Percentiles rank a stretch among this genome's conserved stretches.
Conservation (phyloP, 1,140 invertebrate species). For the Dendrolimus kikuchii region DNA sequence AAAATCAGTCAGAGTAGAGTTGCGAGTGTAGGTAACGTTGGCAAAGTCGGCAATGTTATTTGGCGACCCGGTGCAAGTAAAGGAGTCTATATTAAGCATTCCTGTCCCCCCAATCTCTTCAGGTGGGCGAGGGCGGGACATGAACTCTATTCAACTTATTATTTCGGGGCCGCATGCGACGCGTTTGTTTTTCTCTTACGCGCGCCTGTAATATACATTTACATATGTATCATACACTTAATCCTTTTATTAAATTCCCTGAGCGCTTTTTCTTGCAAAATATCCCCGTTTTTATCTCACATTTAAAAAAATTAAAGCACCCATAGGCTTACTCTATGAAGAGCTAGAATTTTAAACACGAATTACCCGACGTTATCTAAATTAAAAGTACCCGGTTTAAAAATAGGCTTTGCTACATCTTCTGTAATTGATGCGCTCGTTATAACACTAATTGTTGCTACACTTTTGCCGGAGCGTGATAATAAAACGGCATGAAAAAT, state of each 20-base stretch:
- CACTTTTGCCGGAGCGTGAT: slow-evolving; percentile 52
- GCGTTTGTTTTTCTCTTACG: slow-evolving; percentile 55
- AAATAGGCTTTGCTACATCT: slow-evolving; percentile 37
- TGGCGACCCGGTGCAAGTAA: slow-evolving; percentile 53
- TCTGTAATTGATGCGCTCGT: slow-evolving; percentile 64
- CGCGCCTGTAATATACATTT: slow-evolving; percentile 42
- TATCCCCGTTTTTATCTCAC: slow-evolving; percentile 21
- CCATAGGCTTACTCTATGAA: slow-evolving; percentile 6
- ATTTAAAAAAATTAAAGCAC: slow-evolving; percentile 20
- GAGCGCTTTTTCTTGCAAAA: slow-evolving; percentile 26
- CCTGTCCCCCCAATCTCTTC: slow-evolving; percentile 57
- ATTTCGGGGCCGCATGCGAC: slow-evolving; percentile 49
- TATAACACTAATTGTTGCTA: slow-evolving; percentile 63
- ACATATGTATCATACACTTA: slow-evolving; percentile 43
- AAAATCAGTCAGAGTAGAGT: slow-evolving; percentile 33
- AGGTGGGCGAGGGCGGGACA: slow-evolving; percentile 53
- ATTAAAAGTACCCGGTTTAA: slow-evolving; percentile 20
- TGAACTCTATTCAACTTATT: slow-evolving; percentile 63
- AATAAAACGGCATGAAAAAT: slow-evolving; percentile 66
- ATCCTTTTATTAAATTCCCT: slow-evolving; percentile 54
- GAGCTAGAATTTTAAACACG: slow-evolving; percentile 7
- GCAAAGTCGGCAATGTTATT: slow-evolving; percentile 56
- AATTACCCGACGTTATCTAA: slow-evolving; percentile 23
- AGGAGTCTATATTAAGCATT: slow-evolving; percentile 68
- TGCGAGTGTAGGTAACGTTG: slow-evolving; percentile 33